phyloP scores from a whole-genome alignment of 2,113 vertebrate species.

The Symphodus melops region DNA sequence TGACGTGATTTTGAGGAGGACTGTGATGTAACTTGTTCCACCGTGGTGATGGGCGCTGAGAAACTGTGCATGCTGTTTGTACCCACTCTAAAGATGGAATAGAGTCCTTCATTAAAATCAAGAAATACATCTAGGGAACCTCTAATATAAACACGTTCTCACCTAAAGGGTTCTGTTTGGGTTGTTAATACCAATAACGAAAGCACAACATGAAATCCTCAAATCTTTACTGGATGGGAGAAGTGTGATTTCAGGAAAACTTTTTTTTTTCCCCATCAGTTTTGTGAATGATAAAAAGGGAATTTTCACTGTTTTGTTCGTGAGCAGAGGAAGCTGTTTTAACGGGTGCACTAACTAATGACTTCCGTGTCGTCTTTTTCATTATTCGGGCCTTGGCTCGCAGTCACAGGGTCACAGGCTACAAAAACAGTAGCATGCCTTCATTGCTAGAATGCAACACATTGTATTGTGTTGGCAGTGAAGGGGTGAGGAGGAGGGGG shows the following conservation, averaged over 20 bases:
- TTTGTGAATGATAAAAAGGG: not conserved
- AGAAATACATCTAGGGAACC: not conserved
- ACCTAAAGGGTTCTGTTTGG: not conserved
- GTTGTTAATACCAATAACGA: not conserved
- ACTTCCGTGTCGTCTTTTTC: conserved; percentile 69
- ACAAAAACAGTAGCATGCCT: conserved; percentile 67
- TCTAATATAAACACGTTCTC: not conserved
- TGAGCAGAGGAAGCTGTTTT: conserved; percentile 43
- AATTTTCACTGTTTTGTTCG: not conserved
- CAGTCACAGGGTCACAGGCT: conserved; percentile 70
- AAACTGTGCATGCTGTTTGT: not conserved
- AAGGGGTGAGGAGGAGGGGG: conserved; percentile 19
- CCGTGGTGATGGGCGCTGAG: not conserved
- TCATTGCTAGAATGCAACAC: conserved; percentile 63
- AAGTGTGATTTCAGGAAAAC: no score
- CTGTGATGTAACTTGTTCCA: no score
- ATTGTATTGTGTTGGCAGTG: conserved; percentile 63
- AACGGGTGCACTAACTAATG: conserved; percentile 49
- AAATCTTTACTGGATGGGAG: no score
- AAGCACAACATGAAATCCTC: not conserved
- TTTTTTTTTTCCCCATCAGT: no score
- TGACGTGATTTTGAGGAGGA: no score
- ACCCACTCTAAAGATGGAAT: not conserved
- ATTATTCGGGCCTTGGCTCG: conserved; percentile 50
- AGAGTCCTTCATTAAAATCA: not conserved